Conservation (phyloP, 2,113 vertebrate genomes). For the Prionailurus viverrinus region DNA sequence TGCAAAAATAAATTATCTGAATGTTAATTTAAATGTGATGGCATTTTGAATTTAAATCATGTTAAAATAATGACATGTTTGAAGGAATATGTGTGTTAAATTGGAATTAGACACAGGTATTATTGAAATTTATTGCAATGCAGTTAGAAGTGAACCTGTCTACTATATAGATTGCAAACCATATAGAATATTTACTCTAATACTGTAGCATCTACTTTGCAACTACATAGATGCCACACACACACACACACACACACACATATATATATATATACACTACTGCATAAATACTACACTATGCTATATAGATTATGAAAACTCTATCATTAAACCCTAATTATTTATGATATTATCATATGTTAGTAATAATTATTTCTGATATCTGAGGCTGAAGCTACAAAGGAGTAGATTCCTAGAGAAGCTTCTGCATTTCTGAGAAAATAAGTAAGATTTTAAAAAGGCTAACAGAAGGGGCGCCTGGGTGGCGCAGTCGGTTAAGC, state of each 20-base stretch:
- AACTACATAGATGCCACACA: not conserved
- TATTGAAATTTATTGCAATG: not conserved
- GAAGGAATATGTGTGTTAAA: not conserved
- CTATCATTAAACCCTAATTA: not conserved
- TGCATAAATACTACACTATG: not conserved
- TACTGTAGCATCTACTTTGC: not conserved
- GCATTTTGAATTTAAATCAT: not conserved
- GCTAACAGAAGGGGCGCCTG: not conserved
- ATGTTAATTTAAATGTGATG: slow-evolving; percentile 24
- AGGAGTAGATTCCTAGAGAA: not conserved
- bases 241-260: not conserved
- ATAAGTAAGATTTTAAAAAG: not conserved
- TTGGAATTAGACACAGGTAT: not conserved
- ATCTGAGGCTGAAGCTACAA: not conserved
- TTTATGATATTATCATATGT: not conserved
- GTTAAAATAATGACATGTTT: not conserved
- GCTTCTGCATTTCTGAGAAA: not conserved
- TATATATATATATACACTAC: not conserved
- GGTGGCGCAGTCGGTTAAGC: no score
- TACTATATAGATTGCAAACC: not conserved
- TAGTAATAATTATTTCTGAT: not conserved
- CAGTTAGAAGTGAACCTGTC: not conserved
- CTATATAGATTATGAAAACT: not conserved
- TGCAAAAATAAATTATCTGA: not conserved
- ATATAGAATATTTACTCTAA: not conserved